phyloP scores from a whole-genome alignment of 2,797 vertebrate genomes.

The Somateria mollissima region DNA sequence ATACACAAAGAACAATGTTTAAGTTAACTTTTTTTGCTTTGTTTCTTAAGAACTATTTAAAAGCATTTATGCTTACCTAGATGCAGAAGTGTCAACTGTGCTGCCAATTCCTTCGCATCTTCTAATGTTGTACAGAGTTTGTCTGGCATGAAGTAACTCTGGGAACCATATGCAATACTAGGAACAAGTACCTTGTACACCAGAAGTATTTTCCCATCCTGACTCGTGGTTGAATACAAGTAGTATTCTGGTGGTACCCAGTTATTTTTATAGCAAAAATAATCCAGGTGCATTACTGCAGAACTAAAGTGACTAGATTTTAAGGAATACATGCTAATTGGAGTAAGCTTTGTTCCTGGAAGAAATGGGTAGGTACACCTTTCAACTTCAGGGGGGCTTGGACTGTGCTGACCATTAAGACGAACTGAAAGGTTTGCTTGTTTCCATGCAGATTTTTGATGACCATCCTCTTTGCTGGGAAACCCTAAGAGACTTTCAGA shows the following conservation, averaged over 20 bases:
- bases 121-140: slow-evolving; percentile 88
- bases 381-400: slow-evolving; percentile 77
- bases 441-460: slow-evolving; percentile 74
- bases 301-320: slow-evolving; percentile 88
- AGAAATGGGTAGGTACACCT: slow-evolving; percentile 82
- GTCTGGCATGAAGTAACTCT: slow-evolving; percentile 87
- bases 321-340: slow-evolving; percentile 86
- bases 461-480: slow-evolving; percentile 80
- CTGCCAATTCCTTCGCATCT: slow-evolving; percentile 92
- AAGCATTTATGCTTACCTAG: slow-evolving; percentile 80
- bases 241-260: slow-evolving; percentile 90
- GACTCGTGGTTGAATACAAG: slow-evolving; percentile 87
- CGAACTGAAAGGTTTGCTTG: slow-evolving; percentile 68
- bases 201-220: slow-evolving; percentile 83
- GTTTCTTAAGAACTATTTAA: neutral
- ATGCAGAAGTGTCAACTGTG: slow-evolving; percentile 86
- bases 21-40: neutral
- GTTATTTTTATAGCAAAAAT: slow-evolving; percentile 89
- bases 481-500: slow-evolving; percentile 77
- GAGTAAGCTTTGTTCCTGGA: slow-evolving; percentile 85
- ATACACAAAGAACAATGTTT: neutral
- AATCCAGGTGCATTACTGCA: slow-evolving; percentile 89
- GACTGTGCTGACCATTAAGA: slow-evolving; percentile 79
- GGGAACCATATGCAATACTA: slow-evolving; percentile 76
- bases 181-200: slow-evolving; percentile 86